Evolutionary conservation across 2,797 vertebrate species (phyloP), one percentile per base, ranked within the genome.

Genomic region (Coregonus sp.): DNA sequence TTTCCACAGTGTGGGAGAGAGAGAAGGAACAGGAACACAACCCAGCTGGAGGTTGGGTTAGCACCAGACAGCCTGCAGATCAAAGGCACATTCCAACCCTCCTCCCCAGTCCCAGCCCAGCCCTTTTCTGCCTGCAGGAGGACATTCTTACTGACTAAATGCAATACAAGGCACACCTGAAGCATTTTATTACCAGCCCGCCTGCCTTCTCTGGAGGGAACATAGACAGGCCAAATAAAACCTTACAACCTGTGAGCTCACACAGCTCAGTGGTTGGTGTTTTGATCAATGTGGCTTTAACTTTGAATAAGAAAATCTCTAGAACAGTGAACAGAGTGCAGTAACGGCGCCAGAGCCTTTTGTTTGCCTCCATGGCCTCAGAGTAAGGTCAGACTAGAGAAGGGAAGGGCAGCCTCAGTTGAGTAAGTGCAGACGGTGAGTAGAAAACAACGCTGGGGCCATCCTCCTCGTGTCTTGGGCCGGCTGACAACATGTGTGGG

Each of bases 371-470:
- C 59, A 51, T 1, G 16, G 51, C 47, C 75, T 35, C 4, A 0
- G 4, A 63, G 1, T 7, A 33, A 14, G 11, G 37, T 4, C 16
- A 54, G 63, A 14, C n/a, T 11, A 63, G 59, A 25, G 12, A 66
- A 29, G 51, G 75, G 78, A 79, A 71, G 81, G 59, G 72, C 75
- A 61, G 47, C 69, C 82, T 86, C 78, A 79, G 81, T 70, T 71
- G 73, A 72, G 76, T 81, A 76, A 83, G 84, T 82, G 84, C 78
- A 88, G 85, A 82, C 75, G 80, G 82, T 61, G 82, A 88, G 72
- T 81, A 82, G 84, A 84, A 92, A 89, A 88, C 86, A 89, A 83
- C 86, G 88, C 81, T 75, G 18, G 16, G 69, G 18, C 80, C 82
- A 9, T 61, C 80, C 80, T 89, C 87, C 87, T 85, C 1, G 12